Evolutionary conservation across 2,888 invertebrate species (phyloP).

Genomic region (Tetramorium bicarinatum): DNA sequence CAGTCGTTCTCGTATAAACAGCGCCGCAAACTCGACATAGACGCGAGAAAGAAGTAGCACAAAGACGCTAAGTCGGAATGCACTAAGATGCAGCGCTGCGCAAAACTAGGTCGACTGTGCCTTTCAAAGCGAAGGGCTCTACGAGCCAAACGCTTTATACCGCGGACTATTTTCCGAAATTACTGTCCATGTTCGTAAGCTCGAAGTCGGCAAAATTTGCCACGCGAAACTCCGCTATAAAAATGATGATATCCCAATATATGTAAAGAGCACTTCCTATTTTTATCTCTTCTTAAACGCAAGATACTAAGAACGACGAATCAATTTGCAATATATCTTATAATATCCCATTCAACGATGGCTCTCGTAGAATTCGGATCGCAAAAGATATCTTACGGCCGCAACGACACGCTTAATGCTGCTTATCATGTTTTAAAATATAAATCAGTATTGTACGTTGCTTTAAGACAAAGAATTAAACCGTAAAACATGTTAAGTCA

Average conservation of each 20-base stretch:
- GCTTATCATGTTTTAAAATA: too few relatives aligned
- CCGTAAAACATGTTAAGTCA: too few relatives aligned
- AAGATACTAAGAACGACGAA: background rate
- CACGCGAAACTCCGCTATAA: background rate
- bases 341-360: background rate
- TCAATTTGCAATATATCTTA: conserved; percentile 1
- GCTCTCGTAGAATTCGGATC: background rate
- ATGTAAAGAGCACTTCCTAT: too few relatives aligned
- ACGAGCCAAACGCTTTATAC: conserved; percentile 4
- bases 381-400: background rate
- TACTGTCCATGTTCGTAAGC: conserved; percentile 6
- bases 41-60: conserved; percentile 32
- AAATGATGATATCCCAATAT: background rate
- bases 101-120: conserved; percentile 51
- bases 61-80: conserved; percentile 28
- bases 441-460: too few relatives aligned
- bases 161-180: conserved; percentile 29
- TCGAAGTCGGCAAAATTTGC: background rate
- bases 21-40: conserved; percentile 15
- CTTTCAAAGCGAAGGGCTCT: conserved; percentile 20
- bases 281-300: background rate
- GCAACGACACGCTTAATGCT: background rate
- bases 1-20: conserved; percentile 19
- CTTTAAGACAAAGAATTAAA: too few relatives aligned
- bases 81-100: conserved; percentile 32